Percentiles rank a stretch among this genome's conserved stretches.
These are phyloP conservation scores for Kuschelorhynchus macadamiae DNA, from an alignment of 2,888 invertebrate genomes.

Conservation along the genomic window DNA sequence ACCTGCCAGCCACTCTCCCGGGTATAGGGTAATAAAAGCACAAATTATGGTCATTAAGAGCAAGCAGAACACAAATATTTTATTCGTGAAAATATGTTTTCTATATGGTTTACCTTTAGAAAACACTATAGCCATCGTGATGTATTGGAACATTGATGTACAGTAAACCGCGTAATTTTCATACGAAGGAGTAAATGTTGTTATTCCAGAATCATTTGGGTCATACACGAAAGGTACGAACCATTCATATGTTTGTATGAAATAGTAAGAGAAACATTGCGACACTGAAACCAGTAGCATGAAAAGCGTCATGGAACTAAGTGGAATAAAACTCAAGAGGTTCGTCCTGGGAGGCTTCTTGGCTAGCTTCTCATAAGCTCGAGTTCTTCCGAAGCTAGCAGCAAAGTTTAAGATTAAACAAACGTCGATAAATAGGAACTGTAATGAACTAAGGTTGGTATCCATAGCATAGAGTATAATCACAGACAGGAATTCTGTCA, in stretches of 20 bases:
- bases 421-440: constrained; percentile 79
- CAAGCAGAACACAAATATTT: constrained; percentile 70
- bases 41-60: constrained; percentile 70
- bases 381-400: constrained; percentile 76
- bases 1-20: constrained; percentile 68
- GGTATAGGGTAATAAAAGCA: constrained; percentile 69
- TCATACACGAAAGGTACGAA: constrained; percentile 70
- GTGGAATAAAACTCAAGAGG: constrained; percentile 70
- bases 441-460: constrained; percentile 74
- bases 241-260: constrained; percentile 72
- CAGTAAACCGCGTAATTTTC: constrained; percentile 77
- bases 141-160: constrained; percentile 77
- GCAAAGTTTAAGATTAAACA: constrained; percentile 75
- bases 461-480: constrained; percentile 85
- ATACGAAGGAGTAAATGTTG: constrained; percentile 64
- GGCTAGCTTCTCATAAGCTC: constrained; percentile 69
- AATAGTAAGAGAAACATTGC: constrained; percentile 69
- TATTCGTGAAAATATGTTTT: constrained; percentile 75
- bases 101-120: constrained; percentile 79
- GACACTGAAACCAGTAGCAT: constrained; percentile 69
- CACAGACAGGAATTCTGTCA: constrained; percentile 92
- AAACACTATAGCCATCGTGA: constrained; percentile 75
- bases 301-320: constrained; percentile 72
- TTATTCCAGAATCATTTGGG: constrained; percentile 61
- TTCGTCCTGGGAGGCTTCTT: constrained; percentile 72